These are phyloP conservation scores for Trimorus sp. DNA, from an alignment of 2,888 invertebrate species.

Conservation along the genomic window DNA sequence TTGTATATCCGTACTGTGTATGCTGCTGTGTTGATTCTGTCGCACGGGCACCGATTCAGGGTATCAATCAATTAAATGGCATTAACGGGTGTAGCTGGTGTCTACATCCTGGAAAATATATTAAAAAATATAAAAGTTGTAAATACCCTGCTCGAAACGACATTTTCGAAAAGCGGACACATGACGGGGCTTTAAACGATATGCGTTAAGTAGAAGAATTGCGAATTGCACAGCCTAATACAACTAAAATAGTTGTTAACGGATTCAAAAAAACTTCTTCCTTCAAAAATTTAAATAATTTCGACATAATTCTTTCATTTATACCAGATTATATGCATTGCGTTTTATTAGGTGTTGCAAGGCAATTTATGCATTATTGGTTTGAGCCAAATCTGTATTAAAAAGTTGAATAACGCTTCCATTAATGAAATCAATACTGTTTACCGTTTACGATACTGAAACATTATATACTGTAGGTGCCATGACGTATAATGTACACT, in stretches of 20 bases:
- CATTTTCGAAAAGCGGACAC: conserved; percentile 19
- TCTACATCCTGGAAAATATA: conserved; percentile 28
- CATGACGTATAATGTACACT: conserved; percentile 50
- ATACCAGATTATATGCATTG: conserved; percentile 56
- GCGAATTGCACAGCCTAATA: not conserved
- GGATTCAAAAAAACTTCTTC: conserved; percentile 29
- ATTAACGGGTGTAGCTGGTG: conserved; percentile 44
- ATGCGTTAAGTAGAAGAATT: not conserved
- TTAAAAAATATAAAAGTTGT: not conserved
- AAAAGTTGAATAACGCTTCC: too few species aligned
- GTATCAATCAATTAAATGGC: conserved; percentile 37
- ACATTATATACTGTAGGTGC: conserved; percentile 13
- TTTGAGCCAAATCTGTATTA: too few species aligned
- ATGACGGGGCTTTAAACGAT: conserved; percentile 3
- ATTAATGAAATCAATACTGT: too few species aligned
- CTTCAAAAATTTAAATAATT: conserved; percentile 33
- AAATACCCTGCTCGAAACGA: not conserved
- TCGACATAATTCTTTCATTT: conserved; percentile 49
- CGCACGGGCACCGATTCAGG: conserved; percentile 39
- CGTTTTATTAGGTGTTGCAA: too few species aligned
- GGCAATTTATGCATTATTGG: too few species aligned
- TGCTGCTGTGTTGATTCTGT: conserved; percentile 56
- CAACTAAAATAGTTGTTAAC: conserved; percentile 1
- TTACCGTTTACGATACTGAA: conserved; percentile 29
- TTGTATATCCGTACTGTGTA: conserved; percentile 35